Conservation (phyloP, 1,140 invertebrate genomes). For the Aphelinus atriplicis region DNA sequence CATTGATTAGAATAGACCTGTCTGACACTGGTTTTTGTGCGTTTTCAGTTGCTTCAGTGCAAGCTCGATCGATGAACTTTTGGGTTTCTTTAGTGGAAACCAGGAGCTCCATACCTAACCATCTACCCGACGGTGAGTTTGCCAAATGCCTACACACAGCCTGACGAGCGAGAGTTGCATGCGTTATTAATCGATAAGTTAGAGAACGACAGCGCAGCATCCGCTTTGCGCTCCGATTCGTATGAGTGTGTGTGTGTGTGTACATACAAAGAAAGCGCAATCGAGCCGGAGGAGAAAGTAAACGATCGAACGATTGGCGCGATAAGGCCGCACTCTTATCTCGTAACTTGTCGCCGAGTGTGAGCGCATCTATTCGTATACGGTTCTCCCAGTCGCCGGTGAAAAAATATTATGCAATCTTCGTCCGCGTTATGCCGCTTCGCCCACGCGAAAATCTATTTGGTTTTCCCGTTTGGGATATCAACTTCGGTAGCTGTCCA, state of each 20-base stretch:
- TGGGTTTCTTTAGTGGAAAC: slow-evolving; percentile 56
- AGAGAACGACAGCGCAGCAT: background rate
- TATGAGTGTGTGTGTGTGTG: background rate
- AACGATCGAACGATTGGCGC: too few relatives aligned
- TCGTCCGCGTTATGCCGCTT: too few relatives aligned
- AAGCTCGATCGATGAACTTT: slow-evolving; percentile 52
- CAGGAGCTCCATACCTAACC: slow-evolving; percentile 49
- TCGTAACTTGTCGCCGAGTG: too few relatives aligned
- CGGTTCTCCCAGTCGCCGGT: background rate
- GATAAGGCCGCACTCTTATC: too few relatives aligned
- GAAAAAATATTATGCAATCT: slow-evolving; percentile 1
- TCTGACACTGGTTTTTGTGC: slow-evolving; percentile 37
- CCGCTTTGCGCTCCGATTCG: background rate
- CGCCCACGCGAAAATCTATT: background rate
- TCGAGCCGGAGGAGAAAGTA: too few relatives aligned
- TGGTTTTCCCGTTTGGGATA: slow-evolving; percentile 1
- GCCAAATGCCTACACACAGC: slow-evolving; percentile 11
- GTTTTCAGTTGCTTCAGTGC: slow-evolving; percentile 46
- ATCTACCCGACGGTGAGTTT: slow-evolving; percentile 55
- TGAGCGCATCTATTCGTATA: too few relatives aligned
- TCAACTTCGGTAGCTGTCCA: background rate
- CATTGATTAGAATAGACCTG: slow-evolving; percentile 24
- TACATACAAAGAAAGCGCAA: too few relatives aligned
- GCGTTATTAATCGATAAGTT: background rate
- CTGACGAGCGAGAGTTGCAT: slow-evolving; percentile 18